Base-by-base conservation (phyloP, 2,888 invertebrate species). In the Platynereis dumerilii region DNA sequence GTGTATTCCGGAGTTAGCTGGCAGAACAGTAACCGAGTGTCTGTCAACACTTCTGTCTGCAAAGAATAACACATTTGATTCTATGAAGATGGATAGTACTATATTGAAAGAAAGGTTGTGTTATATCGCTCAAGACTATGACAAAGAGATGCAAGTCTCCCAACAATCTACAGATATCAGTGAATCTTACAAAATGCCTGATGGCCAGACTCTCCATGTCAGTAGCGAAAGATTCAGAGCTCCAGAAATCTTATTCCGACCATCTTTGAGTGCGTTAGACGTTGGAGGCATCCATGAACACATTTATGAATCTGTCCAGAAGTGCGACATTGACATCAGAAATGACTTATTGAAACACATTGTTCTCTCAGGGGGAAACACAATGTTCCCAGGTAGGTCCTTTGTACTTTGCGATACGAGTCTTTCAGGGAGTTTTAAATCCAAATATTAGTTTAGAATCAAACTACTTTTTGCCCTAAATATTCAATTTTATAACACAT, bases 21-120 rank as follows among this genome's bases (percentile, higher is more conserved):
- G n/a, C n/a, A n/a, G n/a, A n/a, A n/a, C n/a, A n/a, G n/a, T n/a
- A n/a, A n/a, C n/a, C n/a, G n/a, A n/a, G n/a, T n/a, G n/a, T n/a
- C n/a, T n/a, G n/a, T n/a, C n/a, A n/a, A n/a, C n/a, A n/a, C n/a
- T 60, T 79, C 81, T 88, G 69, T 87, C 70, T 5, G 86, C 86
- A 72, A 77, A 86, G 62, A 86, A 85, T 64, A 86, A 86, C 78
- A 78, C 81, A 61, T 87, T 86, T 82, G 86, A 86, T 65, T 87
- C 87, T 68, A 85, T 86, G 67, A 70, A 75, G 55, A 76, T 77
- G 66, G 78, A 78, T 58, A 76, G 77, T 42, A 90, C 94, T 78
- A 94, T 95, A 86, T 94, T 96, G 86, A 94, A 94, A 87, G 94
- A 94, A 85, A 94, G 94, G 86, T 69, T 80, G 61, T 77, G 77